Evolutionary conservation across 2,888 invertebrate genomes (phyloP), one percentile per base, ranked within the genome.

Genomic region (Campoplex capitator): DNA sequence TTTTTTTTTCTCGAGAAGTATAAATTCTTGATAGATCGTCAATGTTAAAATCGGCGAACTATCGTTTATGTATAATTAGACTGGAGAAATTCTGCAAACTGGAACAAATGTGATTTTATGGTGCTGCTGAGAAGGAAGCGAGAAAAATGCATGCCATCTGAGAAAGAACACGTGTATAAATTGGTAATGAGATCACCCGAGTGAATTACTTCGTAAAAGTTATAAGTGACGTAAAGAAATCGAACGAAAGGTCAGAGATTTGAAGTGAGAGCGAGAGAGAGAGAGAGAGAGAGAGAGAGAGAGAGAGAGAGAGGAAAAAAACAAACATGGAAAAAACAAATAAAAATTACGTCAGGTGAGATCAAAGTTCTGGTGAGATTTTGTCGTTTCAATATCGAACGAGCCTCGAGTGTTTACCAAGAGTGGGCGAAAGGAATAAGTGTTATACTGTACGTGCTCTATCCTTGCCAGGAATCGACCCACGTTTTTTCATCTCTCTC

Each of bases 371-470:
- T 28, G 42, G 42, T 56, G 38, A 42, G 42, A 48, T 70, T 48
- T 62, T 51, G 68, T 58, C 32, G 70, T 83, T 48, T 68, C 42
- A 80, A 80, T 70, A 70, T 75, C 68, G 79, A 78, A 74, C 51
- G 56, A 35, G 51, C 68, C 75, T 75, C 32, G 18, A 16, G 62
- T 67, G 51, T 77, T n/a, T 70, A 51, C 42, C 13, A 38, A 56
- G 74, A 68, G 84, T 84, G 84, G 84, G 84, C 84, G 84, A 84
- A 54, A 51, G 13, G 65, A 74, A 74, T 73, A 78, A 84, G 67
- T 67, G 54, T 78, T 78, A 67, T 73, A 42, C 62, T 13, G 56
- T 67, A 48, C 76, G 65, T 65, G 65, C 65, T 73, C 38, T 77
- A 78, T 67, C 51, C 77, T 73, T 65, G 16, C 65, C 54, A 78